phyloP scores from a whole-genome alignment of 1,140 invertebrate species.

The Orius insidiosus region DNA sequence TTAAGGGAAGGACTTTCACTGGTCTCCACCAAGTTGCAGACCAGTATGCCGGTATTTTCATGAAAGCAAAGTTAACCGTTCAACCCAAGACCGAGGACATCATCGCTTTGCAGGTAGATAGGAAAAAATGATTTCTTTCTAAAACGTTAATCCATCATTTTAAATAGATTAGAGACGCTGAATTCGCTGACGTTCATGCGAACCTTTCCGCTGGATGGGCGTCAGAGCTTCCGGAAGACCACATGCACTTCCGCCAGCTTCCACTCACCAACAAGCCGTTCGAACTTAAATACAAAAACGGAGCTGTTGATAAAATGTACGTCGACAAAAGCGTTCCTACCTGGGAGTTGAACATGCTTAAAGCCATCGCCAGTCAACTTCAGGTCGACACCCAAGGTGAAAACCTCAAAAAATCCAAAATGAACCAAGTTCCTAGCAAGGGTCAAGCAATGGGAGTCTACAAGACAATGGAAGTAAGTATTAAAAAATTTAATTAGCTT shows the following conservation, averaged over 20 bases:
- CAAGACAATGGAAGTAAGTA: constrained; percentile 21
- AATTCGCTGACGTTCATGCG: constrained; percentile 35
- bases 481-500: background rate
- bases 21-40: constrained; percentile 31
- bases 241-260: constrained; percentile 32
- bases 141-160: too few species aligned
- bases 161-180: constrained; percentile 26
- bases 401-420: constrained; percentile 16
- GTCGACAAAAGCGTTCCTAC: constrained; percentile 31
- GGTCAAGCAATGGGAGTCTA: constrained; percentile 24
- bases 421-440: constrained; percentile 31
- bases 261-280: constrained; percentile 36
- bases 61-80: constrained; percentile 33
- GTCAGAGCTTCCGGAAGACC: constrained; percentile 25
- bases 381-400: constrained; percentile 19
- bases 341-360: constrained; percentile 45
- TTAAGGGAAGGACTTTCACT: constrained; percentile 36
- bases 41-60: constrained; percentile 32
- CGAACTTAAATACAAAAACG: constrained; percentile 36
- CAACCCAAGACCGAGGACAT: constrained; percentile 3
- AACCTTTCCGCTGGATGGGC: constrained; percentile 30
- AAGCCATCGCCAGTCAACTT: constrained; percentile 37
- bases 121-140: too few species aligned
- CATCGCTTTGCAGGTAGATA: background rate
- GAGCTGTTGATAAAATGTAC: constrained; percentile 24